Conservation (phyloP, 2,113 vertebrate species). For the Rattus rattus region DNA sequence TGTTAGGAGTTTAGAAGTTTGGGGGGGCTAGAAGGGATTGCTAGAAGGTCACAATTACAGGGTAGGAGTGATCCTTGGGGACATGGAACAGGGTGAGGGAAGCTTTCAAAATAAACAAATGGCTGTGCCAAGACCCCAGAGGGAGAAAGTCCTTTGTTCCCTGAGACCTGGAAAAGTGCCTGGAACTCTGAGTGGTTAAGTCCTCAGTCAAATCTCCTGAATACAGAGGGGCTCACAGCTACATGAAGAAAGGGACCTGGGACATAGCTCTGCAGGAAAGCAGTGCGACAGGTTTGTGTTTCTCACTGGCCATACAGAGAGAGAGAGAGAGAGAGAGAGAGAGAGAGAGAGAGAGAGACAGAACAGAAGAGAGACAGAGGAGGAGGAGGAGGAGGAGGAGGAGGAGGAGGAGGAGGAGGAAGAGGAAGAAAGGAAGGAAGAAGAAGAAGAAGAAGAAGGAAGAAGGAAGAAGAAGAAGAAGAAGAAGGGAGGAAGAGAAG, state of each 20-base stretch:
- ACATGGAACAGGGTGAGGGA: too few relatives aligned
- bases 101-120: too few relatives aligned
- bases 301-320: not conserved
- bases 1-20: not conserved
- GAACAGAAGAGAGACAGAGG: not conserved
- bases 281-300: too few relatives aligned
- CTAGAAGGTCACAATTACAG: not conserved
- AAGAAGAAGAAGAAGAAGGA: too few relatives aligned
- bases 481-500: too few relatives aligned
- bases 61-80: not conserved
- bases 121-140: not conserved
- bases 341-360: not conserved
- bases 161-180: not conserved
- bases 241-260: not conserved
- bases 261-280: not conserved
- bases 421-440: too few relatives aligned
- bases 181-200: not conserved
- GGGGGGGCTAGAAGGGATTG: not conserved
- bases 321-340: not conserved
- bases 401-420: too few relatives aligned
- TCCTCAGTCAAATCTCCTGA: not conserved
- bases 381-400: too few relatives aligned
- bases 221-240: not conserved
- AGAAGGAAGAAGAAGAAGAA: too few relatives aligned
- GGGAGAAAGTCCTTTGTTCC: not conserved